These are phyloP conservation scores for Dicaeum eximium DNA, from an alignment of 2,113 vertebrate species.

Conservation along the genomic window DNA sequence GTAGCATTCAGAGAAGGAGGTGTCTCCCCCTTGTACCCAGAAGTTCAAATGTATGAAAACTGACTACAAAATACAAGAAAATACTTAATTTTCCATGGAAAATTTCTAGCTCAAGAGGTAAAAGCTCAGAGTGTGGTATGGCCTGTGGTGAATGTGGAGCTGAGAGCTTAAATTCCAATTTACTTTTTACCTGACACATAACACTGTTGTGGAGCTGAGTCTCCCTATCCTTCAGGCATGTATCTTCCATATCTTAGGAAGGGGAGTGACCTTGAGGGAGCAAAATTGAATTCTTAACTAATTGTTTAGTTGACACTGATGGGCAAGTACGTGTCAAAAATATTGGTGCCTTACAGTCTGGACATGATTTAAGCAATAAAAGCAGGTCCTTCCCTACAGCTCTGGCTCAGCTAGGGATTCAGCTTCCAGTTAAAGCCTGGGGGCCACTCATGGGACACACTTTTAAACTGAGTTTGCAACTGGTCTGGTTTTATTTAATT, in stretches of 20 bases:
- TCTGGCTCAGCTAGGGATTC: background rate
- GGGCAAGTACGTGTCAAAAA: background rate
- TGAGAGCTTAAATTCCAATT: background rate
- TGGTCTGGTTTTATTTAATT: background rate
- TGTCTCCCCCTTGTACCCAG: background rate
- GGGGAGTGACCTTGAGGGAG: background rate
- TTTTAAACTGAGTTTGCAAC: background rate
- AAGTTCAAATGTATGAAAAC: background rate
- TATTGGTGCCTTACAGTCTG: background rate
- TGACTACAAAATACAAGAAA: background rate
- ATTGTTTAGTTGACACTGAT: background rate
- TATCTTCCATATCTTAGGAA: background rate
- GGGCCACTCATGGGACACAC: background rate
- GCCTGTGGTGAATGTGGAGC: background rate
- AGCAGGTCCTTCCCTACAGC: background rate
- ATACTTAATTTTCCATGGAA: background rate
- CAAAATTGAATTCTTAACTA: background rate
- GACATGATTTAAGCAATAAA: background rate
- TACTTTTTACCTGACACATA: background rate
- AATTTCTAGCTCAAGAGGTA: background rate
- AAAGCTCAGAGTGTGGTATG: background rate
- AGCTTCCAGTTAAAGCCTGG: background rate
- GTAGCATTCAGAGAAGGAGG: background rate
- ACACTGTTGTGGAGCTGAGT: background rate
- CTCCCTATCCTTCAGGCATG: fast-evolving